Evolutionary conservation across 2,797 vertebrate genomes (phyloP), one percentile per base, ranked within the genome.

Genomic region (Nothura maculosa): DNA sequence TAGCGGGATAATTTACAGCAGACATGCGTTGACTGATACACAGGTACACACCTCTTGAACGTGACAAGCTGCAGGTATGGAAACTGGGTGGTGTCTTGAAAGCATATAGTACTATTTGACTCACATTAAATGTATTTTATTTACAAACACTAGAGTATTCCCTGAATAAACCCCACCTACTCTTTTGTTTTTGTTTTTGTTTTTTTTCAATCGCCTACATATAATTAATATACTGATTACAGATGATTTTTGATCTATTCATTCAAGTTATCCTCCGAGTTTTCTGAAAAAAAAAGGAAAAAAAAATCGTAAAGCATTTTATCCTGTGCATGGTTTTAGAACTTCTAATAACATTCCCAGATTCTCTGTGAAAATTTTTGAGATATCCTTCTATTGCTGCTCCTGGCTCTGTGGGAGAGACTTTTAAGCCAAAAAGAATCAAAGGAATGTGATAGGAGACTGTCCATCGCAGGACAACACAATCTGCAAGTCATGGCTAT

Each of bases 41-140:
- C 27, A 68, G 27, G 55, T 58, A 87, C 77, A 81, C 25, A 69
- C 72, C 50, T 89, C 50, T 10, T 75, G 81, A 77, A 85, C 12
- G 54, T 94, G 78, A 94, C 78, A 72, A 66, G 52, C 30, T 85
- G 80, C 92, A 93, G 34, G 76, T 89, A 81, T 25, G 43, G 83
- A 94, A 92, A 76, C 40, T 70, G 36, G 63, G 60, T 63, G n/a
- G 28, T 38, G 34, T 64, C 85, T 76, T 89, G 42, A 88, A 77
- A 91, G 16, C 13, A 30, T 42, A 48, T 7, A 62, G 12, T 21
- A 24, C 43, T 68, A 6, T 66, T 73, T 42, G 60, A 15, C 3
- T 19, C 18, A 15, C 13, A 70, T 63, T 81, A 57, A 27, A 12
- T 6, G 10, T 32, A 55, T 57, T 68, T 80, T 72, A 27, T 57